A percentile compares a stretch with the other conserved stretches of the same genome.
Evolutionary conservation across 2,888 invertebrate species (phyloP).

Genomic region (Pinctada fucata): DNA sequence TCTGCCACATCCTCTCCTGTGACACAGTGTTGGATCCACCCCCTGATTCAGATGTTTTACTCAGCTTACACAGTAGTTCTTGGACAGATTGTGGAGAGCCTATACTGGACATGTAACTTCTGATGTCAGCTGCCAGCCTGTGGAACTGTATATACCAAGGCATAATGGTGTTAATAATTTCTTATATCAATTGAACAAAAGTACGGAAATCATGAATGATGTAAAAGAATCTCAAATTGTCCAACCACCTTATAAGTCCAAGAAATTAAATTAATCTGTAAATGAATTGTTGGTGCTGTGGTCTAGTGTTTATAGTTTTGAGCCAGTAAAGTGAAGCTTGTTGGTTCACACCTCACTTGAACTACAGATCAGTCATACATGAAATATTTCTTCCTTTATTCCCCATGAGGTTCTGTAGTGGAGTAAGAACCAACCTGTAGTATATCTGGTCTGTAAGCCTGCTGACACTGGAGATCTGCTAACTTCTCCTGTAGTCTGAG

Average conservation of each 20-base stretch:
- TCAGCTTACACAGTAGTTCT: conserved; percentile 52
- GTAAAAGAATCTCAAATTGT: too few relatives aligned
- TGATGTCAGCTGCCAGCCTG: conserved; percentile 56
- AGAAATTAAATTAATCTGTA: too few relatives aligned
- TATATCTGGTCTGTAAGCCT: conserved; percentile 65
- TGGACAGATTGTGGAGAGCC: conserved; percentile 47
- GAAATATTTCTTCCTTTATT: too few relatives aligned
- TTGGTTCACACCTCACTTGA: too few relatives aligned
- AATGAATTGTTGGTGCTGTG: too few relatives aligned
- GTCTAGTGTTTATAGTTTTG: too few relatives aligned
- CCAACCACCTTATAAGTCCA: too few relatives aligned
- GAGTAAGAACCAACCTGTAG: conserved; percentile 55
- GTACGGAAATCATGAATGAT: too few relatives aligned
- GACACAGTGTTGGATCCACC: conserved; percentile 28
- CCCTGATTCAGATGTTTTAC: conserved; percentile 14
- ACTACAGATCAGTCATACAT: too few relatives aligned
- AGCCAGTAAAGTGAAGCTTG: too few relatives aligned
- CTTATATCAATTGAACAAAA: too few relatives aligned
- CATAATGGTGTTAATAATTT: background rate
- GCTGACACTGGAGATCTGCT: conserved; percentile 46
- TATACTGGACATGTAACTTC: conserved; percentile 55
- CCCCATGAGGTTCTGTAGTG: too few relatives aligned
- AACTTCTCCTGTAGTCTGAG: conserved; percentile 47
- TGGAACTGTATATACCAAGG: conserved; percentile 50
- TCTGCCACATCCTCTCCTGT: conserved; percentile 68